Base-by-base conservation (phyloP, 2,797 vertebrate genomes). In the Ctenopoma kingsleyae region DNA sequence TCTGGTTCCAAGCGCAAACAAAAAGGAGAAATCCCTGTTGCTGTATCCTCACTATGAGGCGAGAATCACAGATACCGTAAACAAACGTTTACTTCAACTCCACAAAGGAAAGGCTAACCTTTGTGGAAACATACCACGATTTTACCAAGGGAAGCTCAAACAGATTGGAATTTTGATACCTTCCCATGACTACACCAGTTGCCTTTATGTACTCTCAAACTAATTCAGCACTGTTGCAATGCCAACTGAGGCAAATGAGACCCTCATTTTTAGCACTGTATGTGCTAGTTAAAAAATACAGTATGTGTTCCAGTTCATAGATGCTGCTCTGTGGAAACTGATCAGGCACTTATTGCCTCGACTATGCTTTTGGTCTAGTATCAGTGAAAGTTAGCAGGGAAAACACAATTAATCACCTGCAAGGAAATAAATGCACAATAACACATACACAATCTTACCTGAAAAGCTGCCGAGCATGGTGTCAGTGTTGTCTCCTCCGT, bases 391-490 rank as follows among this genome's bases (percentile, higher is more conserved):
- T 43, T 17, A 43, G 6, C 40, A 15, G 5, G 17, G 15, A 19
- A 44, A 44, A 44, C 4, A 12, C 11, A 4, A 52, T 60, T 38
- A 44, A 60, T 53, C 40, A 69, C 5, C 25, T 6, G n/a, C 4
- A n/a, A 12, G 9, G 23, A 66, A 53, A 55, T 13, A 23, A n/a
- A 64, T 10, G 30, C 58, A 47, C 15, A 50, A 15, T 40, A 48
- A 46, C 16, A 51, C 22, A 48, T 17, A 11, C 6, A 58, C 16
- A 17, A n/a, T 52, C 61, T 25, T 90, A 98, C 98, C 98, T 84
- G 98, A 99, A 94, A 99, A 99, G 75, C 98, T 99, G 4, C 98
- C 98, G 82, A 99, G 94, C 97, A 99, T 97, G 80, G 97, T 96
- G 69, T 96, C 97, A 0, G 96, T 98, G 93, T 98, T 99, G 85